A percentile compares a stretch with the other conserved stretches of the same genome.
phyloP scores from a whole-genome alignment of 2,797 vertebrate genomes.

The Dendrocincla fuliginosa region DNA sequence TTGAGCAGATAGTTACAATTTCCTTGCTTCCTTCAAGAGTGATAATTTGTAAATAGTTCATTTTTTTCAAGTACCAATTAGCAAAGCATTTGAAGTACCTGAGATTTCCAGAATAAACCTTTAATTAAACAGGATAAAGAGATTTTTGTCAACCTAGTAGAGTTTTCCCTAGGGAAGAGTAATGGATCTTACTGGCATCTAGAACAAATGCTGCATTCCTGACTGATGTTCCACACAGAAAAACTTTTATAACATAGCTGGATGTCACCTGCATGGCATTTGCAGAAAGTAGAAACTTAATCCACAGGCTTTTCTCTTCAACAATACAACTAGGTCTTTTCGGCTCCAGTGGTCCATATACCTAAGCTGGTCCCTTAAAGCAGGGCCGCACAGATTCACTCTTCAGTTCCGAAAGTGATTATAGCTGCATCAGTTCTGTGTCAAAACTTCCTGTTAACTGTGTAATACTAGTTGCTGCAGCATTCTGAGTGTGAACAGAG shows the following conservation, averaged over 20 bases:
- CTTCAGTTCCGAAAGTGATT: not conserved
- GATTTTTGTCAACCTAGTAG: not conserved
- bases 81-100: not conserved
- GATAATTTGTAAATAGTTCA: not conserved
- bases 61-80: conserved; percentile 4
- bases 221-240: not conserved
- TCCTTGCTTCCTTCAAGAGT: not conserved
- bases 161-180: not conserved
- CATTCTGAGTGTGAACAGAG: not conserved
- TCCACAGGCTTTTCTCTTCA: not conserved
- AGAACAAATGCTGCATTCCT: not conserved
- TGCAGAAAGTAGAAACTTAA: not conserved
- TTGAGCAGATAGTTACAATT: not conserved
- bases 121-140: not conserved
- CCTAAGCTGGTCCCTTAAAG: not conserved
- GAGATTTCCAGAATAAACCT: not conserved
- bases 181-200: not conserved
- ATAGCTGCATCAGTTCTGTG: not conserved
- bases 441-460: not conserved
- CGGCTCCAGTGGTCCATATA: not conserved
- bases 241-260: not conserved
- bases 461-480: not conserved
- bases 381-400: not conserved
- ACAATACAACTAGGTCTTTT: not conserved
- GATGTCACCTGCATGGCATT: not conserved